A percentile compares a stretch with the other conserved stretches of the same genome.
Evolutionary conservation across 2,888 invertebrate genomes (phyloP).

Genomic region (Drosophila cyrtoloma): DNA sequence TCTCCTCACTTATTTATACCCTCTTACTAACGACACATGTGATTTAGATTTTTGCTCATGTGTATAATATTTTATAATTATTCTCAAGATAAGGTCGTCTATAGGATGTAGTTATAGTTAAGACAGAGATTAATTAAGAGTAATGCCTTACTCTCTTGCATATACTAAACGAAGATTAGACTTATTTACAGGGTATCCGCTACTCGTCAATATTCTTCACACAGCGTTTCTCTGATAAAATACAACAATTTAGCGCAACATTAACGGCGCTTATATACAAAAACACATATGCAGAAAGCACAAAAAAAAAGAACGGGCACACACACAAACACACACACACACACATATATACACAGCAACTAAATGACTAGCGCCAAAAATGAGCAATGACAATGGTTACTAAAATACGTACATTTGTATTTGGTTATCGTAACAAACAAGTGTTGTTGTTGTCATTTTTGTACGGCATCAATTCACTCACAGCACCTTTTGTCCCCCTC

Average conservation of each 20-base stretch:
- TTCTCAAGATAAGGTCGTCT: background rate
- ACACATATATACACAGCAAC: conserved; percentile 25
- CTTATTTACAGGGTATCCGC: conserved; percentile 6
- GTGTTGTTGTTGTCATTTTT: conserved; percentile 28
- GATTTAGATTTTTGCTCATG: background rate
- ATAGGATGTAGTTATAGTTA: background rate
- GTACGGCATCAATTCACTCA: conserved; percentile 22
- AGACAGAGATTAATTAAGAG: background rate
- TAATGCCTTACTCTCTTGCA: background rate
- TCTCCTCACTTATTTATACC: conserved; percentile 43
- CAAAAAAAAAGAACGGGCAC: background rate
- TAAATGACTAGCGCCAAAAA: conserved; percentile 51
- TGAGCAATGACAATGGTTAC: conserved; percentile 52
- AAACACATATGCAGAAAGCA: conserved; percentile 16
- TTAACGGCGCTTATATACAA: conserved; percentile 64
- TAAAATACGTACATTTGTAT: conserved; percentile 34
- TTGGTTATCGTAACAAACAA: conserved; percentile 43
- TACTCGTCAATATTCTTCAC: background rate
- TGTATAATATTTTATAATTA: background rate
- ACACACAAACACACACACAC: conserved; percentile 17
- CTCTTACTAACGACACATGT: conserved; percentile 10
- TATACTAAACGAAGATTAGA: background rate
- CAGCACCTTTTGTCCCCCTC: background rate
- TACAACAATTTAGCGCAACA: conserved; percentile 64
- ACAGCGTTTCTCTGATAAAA: conserved; percentile 61